These are phyloP conservation scores for Eugnorisma glareosa DNA, from an alignment of 2,888 invertebrate genomes.

Conservation along the genomic window DNA sequence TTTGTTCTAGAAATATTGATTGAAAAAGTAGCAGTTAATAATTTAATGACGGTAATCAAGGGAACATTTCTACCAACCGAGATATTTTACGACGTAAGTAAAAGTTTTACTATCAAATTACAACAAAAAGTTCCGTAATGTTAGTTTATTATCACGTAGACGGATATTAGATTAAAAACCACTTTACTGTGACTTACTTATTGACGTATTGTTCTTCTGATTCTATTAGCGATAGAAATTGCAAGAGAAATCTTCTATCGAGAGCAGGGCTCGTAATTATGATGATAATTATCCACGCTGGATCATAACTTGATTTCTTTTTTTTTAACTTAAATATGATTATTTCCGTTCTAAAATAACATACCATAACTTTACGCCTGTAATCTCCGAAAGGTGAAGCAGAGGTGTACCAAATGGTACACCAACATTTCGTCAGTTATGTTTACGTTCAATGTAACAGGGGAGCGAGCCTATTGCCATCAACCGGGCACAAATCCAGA, in stretches of 20 bases:
- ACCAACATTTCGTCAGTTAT: too few relatives aligned
- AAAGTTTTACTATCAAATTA: conserved; percentile 65
- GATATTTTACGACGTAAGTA: conserved; percentile 58
- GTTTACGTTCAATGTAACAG: too few relatives aligned
- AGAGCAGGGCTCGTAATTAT: not conserved
- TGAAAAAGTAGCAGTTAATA: conserved; percentile 45
- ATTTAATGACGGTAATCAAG: conserved; percentile 58
- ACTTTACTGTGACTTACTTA: conserved; percentile 46
- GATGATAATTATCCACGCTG: not conserved
- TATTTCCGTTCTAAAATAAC: not conserved
- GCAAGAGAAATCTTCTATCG: conserved; percentile 36
- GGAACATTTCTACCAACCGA: conserved; percentile 48
- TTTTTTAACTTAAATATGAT: not conserved
- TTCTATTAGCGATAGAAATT: conserved; percentile 47
- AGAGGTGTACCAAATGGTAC: too few relatives aligned
- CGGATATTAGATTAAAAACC: conserved; percentile 52
- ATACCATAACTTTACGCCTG: too few relatives aligned
- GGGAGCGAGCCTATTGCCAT: too few relatives aligned
- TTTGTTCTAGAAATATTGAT: conserved; percentile 56
- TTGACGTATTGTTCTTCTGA: conserved; percentile 50
- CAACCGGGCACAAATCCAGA: too few relatives aligned
- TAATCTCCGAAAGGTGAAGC: too few relatives aligned
- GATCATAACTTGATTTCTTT: not conserved
- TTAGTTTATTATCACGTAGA: conserved; percentile 50
- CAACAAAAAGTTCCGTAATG: conserved; percentile 47